Conservation (phyloP, 2,113 vertebrate genomes). For the Phodopus roborovskii region DNA sequence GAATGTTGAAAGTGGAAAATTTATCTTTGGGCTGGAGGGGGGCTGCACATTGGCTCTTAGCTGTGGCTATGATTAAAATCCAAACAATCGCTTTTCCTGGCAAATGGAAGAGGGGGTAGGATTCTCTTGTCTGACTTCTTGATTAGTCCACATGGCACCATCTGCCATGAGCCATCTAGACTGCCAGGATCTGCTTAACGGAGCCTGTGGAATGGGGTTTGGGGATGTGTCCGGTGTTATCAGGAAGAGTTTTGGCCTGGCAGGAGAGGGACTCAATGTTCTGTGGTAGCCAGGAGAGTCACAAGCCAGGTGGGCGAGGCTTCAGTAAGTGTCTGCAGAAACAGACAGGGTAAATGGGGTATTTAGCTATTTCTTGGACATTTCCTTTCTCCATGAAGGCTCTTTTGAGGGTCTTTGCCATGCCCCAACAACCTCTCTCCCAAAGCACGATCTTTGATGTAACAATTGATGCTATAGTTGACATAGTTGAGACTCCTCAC, state of each 20-base stretch:
- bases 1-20: constrained; percentile 81
- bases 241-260: not conserved
- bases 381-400: not conserved
- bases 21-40: constrained; percentile 77
- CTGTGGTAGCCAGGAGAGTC: not conserved
- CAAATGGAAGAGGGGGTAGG: constrained; percentile 78
- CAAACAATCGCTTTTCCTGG: constrained; percentile 70
- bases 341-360: not conserved
- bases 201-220: constrained; percentile 57
- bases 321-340: not conserved
- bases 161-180: constrained; percentile 77
- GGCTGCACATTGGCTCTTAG: constrained; percentile 75
- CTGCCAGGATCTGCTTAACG: constrained; percentile 77
- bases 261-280: not conserved
- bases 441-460: rapidly evolving
- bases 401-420: not conserved
- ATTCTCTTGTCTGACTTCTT: constrained; percentile 83
- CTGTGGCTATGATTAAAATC: constrained; percentile 79
- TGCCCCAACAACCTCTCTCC: not conserved
- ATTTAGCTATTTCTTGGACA: not conserved
- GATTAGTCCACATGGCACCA: constrained; percentile 81
- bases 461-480: too few relatives aligned
- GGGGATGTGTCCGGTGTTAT: not conserved
- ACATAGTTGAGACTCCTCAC: not conserved
- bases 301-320: not conserved